Evolutionary conservation across 2,888 invertebrate genomes (phyloP).

Genomic region (Netelia fuscicornis): DNA sequence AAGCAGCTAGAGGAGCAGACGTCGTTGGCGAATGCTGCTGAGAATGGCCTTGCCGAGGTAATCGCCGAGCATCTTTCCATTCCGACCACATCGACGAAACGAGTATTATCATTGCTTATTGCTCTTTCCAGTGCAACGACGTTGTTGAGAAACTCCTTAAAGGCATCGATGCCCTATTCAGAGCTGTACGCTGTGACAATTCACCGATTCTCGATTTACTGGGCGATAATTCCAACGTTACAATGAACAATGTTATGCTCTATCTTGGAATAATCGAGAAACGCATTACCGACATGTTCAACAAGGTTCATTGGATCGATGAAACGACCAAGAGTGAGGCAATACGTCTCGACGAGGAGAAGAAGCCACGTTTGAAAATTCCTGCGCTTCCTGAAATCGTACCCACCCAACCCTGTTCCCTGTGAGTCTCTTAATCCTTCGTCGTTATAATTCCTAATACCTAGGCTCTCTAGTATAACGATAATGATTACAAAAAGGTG

Average conservation of each 20-base stretch:
- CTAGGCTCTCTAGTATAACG: constrained; percentile 1
- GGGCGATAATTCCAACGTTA: constrained; percentile 90
- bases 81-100: background rate
- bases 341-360: constrained; percentile 80
- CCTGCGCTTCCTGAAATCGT: constrained; percentile 83
- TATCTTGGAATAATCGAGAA: constrained; percentile 94
- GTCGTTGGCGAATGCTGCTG: constrained; percentile 80
- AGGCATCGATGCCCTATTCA: constrained; percentile 86
- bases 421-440: constrained; percentile 82
- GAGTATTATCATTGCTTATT: constrained; percentile 15
- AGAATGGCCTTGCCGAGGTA: constrained; percentile 83
- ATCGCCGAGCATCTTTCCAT: background rate
- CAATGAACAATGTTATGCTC: constrained; percentile 91
- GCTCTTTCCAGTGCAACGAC: constrained; percentile 78
- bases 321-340: constrained; percentile 78
- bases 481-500: constrained; percentile 80
- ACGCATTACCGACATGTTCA: constrained; percentile 89
- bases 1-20: constrained; percentile 86
- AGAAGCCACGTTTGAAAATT: constrained; percentile 79
- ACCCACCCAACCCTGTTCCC: constrained; percentile 85
- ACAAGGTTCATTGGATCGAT: constrained; percentile 85
- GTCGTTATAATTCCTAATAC: background rate
- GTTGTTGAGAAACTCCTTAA: constrained; percentile 83
- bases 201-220: constrained; percentile 90
- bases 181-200: constrained; percentile 90